A percentile compares a stretch with the other conserved stretches of the same genome.
phyloP scores from a whole-genome alignment of 2,888 invertebrate species.

The Chirona hameri region DNA sequence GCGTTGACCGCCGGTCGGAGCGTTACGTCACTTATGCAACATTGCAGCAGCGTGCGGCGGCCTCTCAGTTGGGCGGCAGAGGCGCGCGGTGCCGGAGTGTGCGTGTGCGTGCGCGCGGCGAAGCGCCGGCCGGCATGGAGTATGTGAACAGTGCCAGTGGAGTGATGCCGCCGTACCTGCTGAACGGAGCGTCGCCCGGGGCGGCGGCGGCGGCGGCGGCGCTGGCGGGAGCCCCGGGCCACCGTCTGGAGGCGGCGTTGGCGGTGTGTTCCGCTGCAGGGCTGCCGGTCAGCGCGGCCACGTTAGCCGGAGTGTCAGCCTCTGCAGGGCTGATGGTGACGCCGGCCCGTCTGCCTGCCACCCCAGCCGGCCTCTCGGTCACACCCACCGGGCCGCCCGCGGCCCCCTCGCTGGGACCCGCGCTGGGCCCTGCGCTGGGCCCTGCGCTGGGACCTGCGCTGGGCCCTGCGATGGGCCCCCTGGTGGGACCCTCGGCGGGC shows the following conservation, averaged over 20 bases:
- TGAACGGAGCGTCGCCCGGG: neutral
- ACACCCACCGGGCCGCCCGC: neutral
- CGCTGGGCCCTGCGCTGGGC: too few relatives aligned
- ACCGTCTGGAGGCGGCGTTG: neutral
- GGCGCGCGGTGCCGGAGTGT: neutral
- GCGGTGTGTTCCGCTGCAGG: neutral
- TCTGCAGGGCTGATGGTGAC: neutral
- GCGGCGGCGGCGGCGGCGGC: neutral
- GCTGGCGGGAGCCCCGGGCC: too few relatives aligned
- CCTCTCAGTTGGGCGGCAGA: neutral
- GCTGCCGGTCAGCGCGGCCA: neutral
- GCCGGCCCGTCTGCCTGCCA: neutral
- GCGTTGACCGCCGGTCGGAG: conserved; percentile 5
- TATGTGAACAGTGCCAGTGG: neutral
- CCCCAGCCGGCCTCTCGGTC: neutral
- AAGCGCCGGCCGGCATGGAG: neutral
- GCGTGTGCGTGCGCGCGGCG: neutral
- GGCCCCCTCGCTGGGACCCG: too few relatives aligned
- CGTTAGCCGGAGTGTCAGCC: neutral
- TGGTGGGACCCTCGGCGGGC: too few relatives aligned
- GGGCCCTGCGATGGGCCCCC: too few relatives aligned
- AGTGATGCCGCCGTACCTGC: neutral
- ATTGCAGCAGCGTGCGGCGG: conserved; percentile 1
- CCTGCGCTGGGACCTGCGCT: too few relatives aligned
- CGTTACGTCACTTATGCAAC: conserved; percentile 28